These are phyloP conservation scores for Cosmia pyralina DNA, from an alignment of 2,888 invertebrate genomes.

Conservation along the genomic window DNA sequence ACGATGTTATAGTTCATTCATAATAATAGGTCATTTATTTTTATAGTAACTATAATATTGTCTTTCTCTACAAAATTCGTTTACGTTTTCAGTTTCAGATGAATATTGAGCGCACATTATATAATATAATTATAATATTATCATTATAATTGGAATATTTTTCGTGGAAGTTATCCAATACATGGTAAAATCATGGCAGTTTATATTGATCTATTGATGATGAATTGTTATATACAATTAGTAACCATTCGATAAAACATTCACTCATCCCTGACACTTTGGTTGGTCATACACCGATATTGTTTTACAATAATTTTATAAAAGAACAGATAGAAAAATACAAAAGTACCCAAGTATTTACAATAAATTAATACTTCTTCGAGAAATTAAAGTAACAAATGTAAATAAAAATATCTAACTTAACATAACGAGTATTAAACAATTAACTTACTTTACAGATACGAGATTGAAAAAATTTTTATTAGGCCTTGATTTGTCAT, in stretches of 20 bases:
- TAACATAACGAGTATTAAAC: conserved; percentile 64
- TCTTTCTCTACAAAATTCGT: conserved; percentile 64
- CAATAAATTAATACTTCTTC: conserved; percentile 70
- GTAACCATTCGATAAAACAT: conserved; percentile 38
- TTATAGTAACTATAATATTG: conserved; percentile 57
- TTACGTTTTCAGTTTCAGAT: conserved; percentile 51
- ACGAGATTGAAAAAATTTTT: conserved; percentile 50
- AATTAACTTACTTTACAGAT: conserved; percentile 50
- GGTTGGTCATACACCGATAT: conserved; percentile 38
- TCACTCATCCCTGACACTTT: conserved; percentile 42
- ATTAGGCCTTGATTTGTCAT: conserved; percentile 61
- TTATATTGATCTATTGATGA: conserved; percentile 38
- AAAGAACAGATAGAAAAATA: conserved; percentile 58
- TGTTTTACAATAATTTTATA: conserved; percentile 37
- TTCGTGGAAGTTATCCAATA: conserved; percentile 21
- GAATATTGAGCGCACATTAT: conserved; percentile 61
- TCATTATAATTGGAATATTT: conserved; percentile 36
- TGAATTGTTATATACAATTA: conserved; percentile 28
- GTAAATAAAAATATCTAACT: conserved; percentile 67
- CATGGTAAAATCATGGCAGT: conserved; percentile 47
- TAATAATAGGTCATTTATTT: conserved; percentile 35
- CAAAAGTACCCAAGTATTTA: conserved; percentile 61
- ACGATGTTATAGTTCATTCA: conserved; percentile 27
- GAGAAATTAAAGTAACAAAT: conserved; percentile 63
- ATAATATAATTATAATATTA: conserved; percentile 33